phyloP scores from a whole-genome alignment of 2,113 vertebrate species.

The Oxyura jamaicensis region DNA sequence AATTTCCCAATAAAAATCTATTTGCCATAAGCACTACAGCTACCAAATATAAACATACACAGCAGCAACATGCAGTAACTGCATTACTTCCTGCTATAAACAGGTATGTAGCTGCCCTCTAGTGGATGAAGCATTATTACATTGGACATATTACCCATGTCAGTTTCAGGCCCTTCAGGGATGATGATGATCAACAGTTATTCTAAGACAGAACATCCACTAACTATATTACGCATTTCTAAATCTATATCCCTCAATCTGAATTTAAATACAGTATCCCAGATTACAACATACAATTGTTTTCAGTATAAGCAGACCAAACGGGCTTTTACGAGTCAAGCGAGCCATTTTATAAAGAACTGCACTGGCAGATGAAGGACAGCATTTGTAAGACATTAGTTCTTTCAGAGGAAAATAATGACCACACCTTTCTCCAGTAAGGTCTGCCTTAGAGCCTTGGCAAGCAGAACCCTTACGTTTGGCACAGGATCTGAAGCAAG shows the following conservation, averaged over 20 bases:
- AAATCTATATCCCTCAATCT: not conserved
- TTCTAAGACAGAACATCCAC: accelerated
- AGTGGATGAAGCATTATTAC: not conserved
- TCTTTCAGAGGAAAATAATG: not conserved
- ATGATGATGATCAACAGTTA: accelerated
- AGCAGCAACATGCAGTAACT: not conserved
- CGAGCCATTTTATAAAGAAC: too few species aligned
- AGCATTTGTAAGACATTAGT: accelerated
- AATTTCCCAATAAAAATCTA: not conserved
- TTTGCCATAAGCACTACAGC: accelerated
- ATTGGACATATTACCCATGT: not conserved
- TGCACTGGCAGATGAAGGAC: not conserved
- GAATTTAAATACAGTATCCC: not conserved
- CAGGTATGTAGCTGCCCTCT: not conserved
- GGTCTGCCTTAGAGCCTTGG: slow-evolving; percentile 86
- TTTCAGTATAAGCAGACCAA: not conserved
- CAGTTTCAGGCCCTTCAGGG: not conserved
- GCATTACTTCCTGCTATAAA: not conserved
- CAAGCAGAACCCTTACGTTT: slow-evolving; percentile 86
- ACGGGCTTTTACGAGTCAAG: too few species aligned
- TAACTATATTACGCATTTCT: accelerated
- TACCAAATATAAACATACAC: not conserved
- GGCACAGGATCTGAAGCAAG: slow-evolving; percentile 88
- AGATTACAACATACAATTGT: accelerated
- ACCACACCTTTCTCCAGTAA: slow-evolving; percentile 86